Conservation (phyloP, 2,888 invertebrate species). For the Myathropa florea region DNA sequence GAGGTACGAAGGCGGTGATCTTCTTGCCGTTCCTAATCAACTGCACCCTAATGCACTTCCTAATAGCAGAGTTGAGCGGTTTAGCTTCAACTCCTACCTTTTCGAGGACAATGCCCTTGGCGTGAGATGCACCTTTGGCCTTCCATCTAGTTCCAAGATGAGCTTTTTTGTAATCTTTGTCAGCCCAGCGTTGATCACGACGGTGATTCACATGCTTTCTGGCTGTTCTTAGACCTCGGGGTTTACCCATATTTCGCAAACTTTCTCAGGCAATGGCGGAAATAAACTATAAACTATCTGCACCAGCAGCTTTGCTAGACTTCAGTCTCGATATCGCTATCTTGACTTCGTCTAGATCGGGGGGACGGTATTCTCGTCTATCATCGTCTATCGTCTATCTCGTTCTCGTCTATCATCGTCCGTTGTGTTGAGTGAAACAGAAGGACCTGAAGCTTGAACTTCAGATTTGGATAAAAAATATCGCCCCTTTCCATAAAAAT, state of each 20-base stretch:
- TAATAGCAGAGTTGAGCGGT: slow-evolving; percentile 98
- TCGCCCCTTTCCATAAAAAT: no score
- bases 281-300: no score
- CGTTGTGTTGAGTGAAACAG: no score
- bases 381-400: no score
- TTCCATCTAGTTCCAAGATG: slow-evolving; percentile 99
- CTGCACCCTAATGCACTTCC: slow-evolving; percentile 99
- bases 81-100: slow-evolving; percentile 99
- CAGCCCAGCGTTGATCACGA: slow-evolving; percentile 99
- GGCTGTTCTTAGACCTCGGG: slow-evolving; percentile 99
- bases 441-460: no score
- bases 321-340: no score
- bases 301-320: no score
- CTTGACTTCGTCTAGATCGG: no score
- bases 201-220: slow-evolving; percentile 99
- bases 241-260: slow-evolving; percentile 85
- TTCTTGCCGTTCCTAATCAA: slow-evolving; percentile 99
- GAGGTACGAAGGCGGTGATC: slow-evolving; percentile 99
- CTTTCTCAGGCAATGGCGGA: slow-evolving; percentile 80
- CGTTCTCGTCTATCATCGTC: no score
- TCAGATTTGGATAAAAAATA: no score
- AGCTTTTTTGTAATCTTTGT: slow-evolving; percentile 99
- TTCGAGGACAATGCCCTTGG: slow-evolving; percentile 99
- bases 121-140: slow-evolving; percentile 99
- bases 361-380: no score